These are phyloP conservation scores for Meloidogyne exigua DNA, from an alignment of 1,140 invertebrate genomes.

Conservation along the genomic window DNA sequence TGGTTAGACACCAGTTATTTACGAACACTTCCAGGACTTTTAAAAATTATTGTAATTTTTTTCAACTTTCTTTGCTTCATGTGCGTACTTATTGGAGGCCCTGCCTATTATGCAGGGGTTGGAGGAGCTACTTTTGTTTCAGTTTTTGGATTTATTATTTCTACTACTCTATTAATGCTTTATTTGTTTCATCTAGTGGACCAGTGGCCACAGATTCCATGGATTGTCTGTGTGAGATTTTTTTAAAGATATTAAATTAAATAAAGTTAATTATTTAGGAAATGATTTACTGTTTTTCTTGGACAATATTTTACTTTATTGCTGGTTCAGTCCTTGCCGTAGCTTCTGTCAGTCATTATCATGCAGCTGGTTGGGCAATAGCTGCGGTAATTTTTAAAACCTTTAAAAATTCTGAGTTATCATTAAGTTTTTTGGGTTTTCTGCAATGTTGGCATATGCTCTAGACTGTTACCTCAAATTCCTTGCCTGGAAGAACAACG, in stretches of 20 bases:
- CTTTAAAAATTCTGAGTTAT: background rate
- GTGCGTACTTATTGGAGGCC: constrained; percentile 57
- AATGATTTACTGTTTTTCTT: constrained; percentile 59
- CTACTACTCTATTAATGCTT: constrained; percentile 54
- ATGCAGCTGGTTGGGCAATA: constrained; percentile 52
- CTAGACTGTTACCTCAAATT: constrained; percentile 61
- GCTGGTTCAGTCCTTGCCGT: constrained; percentile 55
- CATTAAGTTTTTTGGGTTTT: constrained; percentile 62
- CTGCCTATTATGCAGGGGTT: constrained; percentile 59
- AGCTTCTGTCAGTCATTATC: constrained; percentile 44
- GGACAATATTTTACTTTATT: constrained; percentile 64
- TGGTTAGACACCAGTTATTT: constrained; percentile 39
- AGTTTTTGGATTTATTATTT: constrained; percentile 57
- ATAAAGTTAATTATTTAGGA: constrained; percentile 34
- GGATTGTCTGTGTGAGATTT: constrained; percentile 56
- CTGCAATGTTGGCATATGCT: constrained; percentile 58
- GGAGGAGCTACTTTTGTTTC: constrained; percentile 62
- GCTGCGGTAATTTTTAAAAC: constrained; percentile 51
- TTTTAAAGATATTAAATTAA: no score
- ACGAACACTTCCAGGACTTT: constrained; percentile 42
- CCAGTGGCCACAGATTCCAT: constrained; percentile 53
- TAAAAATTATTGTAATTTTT: constrained; percentile 46
- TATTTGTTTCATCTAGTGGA: constrained; percentile 62
- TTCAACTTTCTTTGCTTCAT: constrained; percentile 57
- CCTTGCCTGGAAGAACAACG: constrained; percentile 51